Evolutionary conservation across 1,140 invertebrate species (phyloP).

Genomic region (Limonius californicus): DNA sequence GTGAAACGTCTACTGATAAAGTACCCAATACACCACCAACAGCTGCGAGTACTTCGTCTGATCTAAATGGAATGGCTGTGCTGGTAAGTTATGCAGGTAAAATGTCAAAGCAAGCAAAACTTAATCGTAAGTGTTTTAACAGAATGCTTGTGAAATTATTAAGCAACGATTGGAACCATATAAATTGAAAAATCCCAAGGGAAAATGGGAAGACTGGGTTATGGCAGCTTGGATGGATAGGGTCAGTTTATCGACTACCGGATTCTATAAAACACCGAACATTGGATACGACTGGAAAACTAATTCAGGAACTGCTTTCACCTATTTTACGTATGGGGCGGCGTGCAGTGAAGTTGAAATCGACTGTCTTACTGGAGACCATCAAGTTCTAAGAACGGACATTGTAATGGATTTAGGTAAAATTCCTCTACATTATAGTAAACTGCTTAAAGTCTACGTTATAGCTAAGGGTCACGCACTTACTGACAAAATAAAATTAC

Average conservation of each 20-base stretch:
- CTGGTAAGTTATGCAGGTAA: constrained; percentile 63
- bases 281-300: constrained; percentile 72
- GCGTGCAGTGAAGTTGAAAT: constrained; percentile 83
- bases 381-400: constrained; percentile 80
- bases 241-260: constrained; percentile 79
- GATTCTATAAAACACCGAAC: constrained; percentile 77
- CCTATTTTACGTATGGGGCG: constrained; percentile 78
- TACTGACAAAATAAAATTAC: no score
- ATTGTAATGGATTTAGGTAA: constrained; percentile 92
- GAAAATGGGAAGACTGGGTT: constrained; percentile 84
- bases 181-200: constrained; percentile 71
- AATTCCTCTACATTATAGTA: no score
- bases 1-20: constrained; percentile 87
- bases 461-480: no score
- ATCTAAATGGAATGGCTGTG: constrained; percentile 94
- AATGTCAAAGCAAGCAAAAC: not conserved
- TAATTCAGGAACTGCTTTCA: constrained; percentile 67
- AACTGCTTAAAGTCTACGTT: no score
- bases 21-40: constrained; percentile 92
- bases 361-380: constrained; percentile 85
- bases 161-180: constrained; percentile 73
- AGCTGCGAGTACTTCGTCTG: constrained; percentile 86
- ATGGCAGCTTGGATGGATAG: constrained; percentile 73
- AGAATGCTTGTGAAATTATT: constrained; percentile 80
- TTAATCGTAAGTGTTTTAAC: constrained; percentile 16